phyloP scores from a whole-genome alignment of 1,140 invertebrate species.

The Theocolax elegans region DNA sequence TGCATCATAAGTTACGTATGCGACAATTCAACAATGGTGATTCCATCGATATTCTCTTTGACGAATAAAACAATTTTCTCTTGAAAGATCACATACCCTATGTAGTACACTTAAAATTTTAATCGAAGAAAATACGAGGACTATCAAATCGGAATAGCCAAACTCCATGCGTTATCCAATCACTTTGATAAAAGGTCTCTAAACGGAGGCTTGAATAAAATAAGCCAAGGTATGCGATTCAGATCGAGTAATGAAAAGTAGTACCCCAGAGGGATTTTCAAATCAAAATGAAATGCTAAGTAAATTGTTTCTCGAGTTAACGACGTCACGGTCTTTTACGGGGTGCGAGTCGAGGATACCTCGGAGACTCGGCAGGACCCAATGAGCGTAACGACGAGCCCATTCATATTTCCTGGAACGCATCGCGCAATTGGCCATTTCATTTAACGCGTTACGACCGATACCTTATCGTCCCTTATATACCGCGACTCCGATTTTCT shows the following conservation, averaged over 20 bases:
- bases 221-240: too few relatives aligned
- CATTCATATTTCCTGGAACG: conserved; percentile 21
- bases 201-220: too few relatives aligned
- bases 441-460: conserved; percentile 25
- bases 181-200: too few relatives aligned
- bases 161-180: too few relatives aligned
- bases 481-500: conserved; percentile 7
- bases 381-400: background rate
- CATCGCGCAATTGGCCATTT: conserved; percentile 15
- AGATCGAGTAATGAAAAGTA: conserved; percentile 3
- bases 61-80: too few relatives aligned
- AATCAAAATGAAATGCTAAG: conserved; percentile 28
- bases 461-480: conserved; percentile 7
- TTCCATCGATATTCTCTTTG: too few relatives aligned
- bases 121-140: too few relatives aligned
- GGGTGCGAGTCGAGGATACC: background rate
- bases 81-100: too few relatives aligned
- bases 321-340: conserved; percentile 13
- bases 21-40: too few relatives aligned
- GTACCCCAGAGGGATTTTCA: background rate
- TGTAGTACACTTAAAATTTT: too few relatives aligned
- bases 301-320: conserved; percentile 28
- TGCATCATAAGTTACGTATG: too few relatives aligned
- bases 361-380: background rate
- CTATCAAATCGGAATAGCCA: too few relatives aligned